Conservation (phyloP, 2,797 vertebrate species). For the Poeciliopsis infans region DNA sequence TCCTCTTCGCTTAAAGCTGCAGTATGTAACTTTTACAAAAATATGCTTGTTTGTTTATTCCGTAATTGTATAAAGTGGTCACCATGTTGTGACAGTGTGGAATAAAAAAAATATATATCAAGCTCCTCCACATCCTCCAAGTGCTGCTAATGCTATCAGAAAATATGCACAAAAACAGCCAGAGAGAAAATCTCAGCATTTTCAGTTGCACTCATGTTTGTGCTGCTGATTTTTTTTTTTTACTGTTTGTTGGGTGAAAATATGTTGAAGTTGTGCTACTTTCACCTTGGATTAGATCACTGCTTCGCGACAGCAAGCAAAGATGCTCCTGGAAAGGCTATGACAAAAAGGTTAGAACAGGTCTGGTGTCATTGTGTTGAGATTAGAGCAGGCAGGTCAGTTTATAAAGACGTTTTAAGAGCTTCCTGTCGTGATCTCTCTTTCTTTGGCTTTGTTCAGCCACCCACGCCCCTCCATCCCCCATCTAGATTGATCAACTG, state of each 20-base stretch:
- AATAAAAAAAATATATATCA: no score
- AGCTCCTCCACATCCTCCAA: no score
- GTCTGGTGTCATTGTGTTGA: not conserved
- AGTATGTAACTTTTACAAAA: no score
- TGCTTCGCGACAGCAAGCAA: not conserved
- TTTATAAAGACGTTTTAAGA: not conserved
- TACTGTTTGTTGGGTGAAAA: no score
- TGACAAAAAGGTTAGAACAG: not conserved
- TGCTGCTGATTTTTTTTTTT: no score
- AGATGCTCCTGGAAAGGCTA: not conserved
- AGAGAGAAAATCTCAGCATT: no score
- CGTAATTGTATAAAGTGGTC: no score
- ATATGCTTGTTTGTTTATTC: no score
- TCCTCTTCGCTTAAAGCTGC: not conserved
- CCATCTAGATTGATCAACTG: not conserved
- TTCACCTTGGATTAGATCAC: not conserved
- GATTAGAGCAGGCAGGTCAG: not conserved
- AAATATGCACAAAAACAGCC: no score
- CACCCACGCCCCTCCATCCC: not conserved
- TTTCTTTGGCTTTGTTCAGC: not conserved
- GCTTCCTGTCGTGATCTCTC: not conserved
- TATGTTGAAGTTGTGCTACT: not conserved
- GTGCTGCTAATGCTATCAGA: no score
- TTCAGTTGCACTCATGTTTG: no score
- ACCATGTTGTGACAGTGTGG: no score